These are phyloP conservation scores for Diabrotica virgifera DNA, from an alignment of 1,140 invertebrate genomes.

Conservation along the genomic window DNA sequence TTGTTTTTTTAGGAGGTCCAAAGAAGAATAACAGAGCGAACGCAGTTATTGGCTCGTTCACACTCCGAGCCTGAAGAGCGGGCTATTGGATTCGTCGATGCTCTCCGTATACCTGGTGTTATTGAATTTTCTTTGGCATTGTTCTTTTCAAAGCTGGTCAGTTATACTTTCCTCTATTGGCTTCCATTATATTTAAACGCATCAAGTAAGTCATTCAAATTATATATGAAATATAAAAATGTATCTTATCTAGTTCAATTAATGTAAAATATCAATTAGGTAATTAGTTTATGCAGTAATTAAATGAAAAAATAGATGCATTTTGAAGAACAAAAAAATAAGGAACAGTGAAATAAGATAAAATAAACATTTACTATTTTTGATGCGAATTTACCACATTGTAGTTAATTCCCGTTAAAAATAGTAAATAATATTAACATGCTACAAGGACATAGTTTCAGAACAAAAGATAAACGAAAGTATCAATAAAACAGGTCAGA, in stretches of 20 bases:
- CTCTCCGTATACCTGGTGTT: constrained; percentile 87
- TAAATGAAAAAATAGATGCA: background rate
- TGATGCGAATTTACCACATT: no score
- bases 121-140: constrained; percentile 90
- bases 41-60: constrained; percentile 43
- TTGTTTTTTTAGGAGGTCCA: constrained; percentile 49
- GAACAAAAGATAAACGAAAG: no score
- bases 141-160: constrained; percentile 97
- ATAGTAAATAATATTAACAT: no score
- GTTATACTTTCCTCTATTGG: constrained; percentile 97
- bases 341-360: no score
- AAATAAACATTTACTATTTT: no score
- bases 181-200: constrained; percentile 84
- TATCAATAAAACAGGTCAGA: no score
- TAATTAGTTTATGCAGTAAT: no score
- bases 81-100: constrained; percentile 76
- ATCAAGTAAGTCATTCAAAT: constrained; percentile 66
- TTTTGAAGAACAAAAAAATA: no score
- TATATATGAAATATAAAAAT: background rate
- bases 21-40: constrained; percentile 49
- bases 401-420: no score
- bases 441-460: no score
- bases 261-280: no score
- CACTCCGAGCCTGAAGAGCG: constrained; percentile 42
- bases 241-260: no score